Base-by-base conservation (phyloP, 2,888 invertebrate species). In the Gonocerus acuteangulatus region DNA sequence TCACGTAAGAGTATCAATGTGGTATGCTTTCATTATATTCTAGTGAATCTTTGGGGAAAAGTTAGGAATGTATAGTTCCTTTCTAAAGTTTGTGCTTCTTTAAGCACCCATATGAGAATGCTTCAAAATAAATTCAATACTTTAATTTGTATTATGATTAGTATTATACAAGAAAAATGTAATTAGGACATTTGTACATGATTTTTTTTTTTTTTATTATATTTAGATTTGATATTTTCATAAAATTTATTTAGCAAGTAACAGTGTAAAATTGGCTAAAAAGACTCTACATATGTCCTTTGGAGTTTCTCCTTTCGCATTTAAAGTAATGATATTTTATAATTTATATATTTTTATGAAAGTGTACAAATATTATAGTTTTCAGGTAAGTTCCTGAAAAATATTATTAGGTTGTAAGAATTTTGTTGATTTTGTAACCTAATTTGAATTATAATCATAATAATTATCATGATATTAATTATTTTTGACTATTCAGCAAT, bases 301-400 rank as follows among this genome's bases (percentile, higher is more conserved):
- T 22, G 54, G 42, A 42, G 22, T 1, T 15, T 42, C n/a, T 15
- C 42, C 23, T 3, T 42, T n/a, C 21, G 54, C 15, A 36, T 39
- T 54, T 54, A 39, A 54, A 36, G 34, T 42, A 42, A 47, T 52
- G 39, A 52, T 54, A 54, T 54, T 51, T 54, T 54, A 36, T 54
- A 54, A 54, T 54, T 54, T 54, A 54, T 54, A 54, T 54, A 54
- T 54, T 54, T 54, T 54, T 54, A 54, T 54, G 54, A 54, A 39
- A 54, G 36, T 54, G 54, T 54, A 54, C 54, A 54, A 54, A 54
- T 54, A 54, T 42, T 51, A 54, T 19, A 39, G 36, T 42, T 47
- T 9, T 39, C 39, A 39, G 39, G 39, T 9, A 13, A 3, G 9
- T 39, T n/a, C 39, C 39, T 39, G 39, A 39, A 2, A 15, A 39